phyloP scores from a whole-genome alignment of 2,888 invertebrate genomes.

The Athetis lepigone region DNA sequence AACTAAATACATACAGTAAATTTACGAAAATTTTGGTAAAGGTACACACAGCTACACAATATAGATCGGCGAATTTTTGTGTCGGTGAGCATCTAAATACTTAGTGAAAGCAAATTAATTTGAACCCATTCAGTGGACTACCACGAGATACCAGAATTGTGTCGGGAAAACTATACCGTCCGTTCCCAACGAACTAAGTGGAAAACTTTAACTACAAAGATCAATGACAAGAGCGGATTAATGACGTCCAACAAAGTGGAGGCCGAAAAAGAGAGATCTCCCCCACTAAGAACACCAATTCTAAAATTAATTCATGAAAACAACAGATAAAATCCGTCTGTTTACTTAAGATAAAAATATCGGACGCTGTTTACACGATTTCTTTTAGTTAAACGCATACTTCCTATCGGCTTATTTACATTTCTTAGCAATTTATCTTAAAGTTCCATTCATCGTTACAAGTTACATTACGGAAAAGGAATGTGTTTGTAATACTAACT shows the following conservation, averaged over 20 bases:
- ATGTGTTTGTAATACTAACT: constrained; percentile 2
- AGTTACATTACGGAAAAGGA: constrained; percentile 13
- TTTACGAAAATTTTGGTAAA: too few relatives aligned
- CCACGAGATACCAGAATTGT: background rate
- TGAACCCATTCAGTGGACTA: constrained; percentile 1
- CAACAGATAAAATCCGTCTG: constrained; percentile 13
- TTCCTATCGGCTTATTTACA: constrained; percentile 30
- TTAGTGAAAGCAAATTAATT: background rate
- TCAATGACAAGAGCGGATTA: constrained; percentile 30
- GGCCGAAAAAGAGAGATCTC: constrained; percentile 7
- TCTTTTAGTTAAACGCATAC: constrained; percentile 19
- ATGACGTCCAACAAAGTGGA: constrained; percentile 4
- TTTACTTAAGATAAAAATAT: constrained; percentile 39
- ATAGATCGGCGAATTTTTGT: background rate
- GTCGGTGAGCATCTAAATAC: background rate
- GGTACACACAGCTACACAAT: too few relatives aligned
- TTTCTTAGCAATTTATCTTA: constrained; percentile 20
- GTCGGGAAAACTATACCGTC: background rate
- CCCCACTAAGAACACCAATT: constrained; percentile 5
- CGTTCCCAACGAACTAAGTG: background rate
- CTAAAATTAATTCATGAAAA: constrained; percentile 20
- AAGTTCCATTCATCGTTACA: constrained; percentile 12
- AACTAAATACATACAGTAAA: too few relatives aligned
- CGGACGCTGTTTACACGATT: constrained; percentile 30
- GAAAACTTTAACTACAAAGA: constrained; percentile 23